These are phyloP conservation scores for Amazona vittata DNA, from an alignment of 2,113 vertebrate genomes.

Conservation along the genomic window DNA sequence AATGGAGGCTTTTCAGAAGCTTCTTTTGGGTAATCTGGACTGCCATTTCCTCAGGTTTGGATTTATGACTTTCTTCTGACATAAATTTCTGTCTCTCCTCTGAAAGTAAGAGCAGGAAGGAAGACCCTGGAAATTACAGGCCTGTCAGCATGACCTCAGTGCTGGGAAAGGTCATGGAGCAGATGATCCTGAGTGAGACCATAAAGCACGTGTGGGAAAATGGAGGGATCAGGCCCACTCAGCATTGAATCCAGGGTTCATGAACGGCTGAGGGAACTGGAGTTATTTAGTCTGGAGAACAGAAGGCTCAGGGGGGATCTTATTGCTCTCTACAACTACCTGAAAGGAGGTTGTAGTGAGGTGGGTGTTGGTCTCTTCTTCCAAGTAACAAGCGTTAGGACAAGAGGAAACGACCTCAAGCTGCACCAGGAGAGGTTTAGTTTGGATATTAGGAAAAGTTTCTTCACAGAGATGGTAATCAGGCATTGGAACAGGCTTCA, in stretches of 20 bases:
- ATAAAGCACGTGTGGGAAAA: not conserved
- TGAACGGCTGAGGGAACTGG: not conserved
- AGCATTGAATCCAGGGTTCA: not conserved
- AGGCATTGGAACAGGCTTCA: not conserved
- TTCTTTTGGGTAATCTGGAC: not conserved
- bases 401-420: not conserved
- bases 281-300: not conserved
- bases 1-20: not conserved
- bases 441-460: not conserved
- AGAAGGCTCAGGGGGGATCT: not conserved
- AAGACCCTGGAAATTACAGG: not conserved
- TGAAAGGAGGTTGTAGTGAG: not conserved
- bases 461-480: not conserved
- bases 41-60: not conserved
- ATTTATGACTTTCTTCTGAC: not conserved
- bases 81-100: not conserved
- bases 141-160: not conserved
- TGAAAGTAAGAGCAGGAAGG: not conserved
- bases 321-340: not conserved
- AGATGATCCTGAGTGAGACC: not conserved
- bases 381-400: not conserved
- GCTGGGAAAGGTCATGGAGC: not conserved
- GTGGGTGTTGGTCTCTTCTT: not conserved
- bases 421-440: not conserved
- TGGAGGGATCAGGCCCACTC: not conserved